phyloP scores from a whole-genome alignment of 2,113 vertebrate genomes.

The Hippocampus guttulatus region DNA sequence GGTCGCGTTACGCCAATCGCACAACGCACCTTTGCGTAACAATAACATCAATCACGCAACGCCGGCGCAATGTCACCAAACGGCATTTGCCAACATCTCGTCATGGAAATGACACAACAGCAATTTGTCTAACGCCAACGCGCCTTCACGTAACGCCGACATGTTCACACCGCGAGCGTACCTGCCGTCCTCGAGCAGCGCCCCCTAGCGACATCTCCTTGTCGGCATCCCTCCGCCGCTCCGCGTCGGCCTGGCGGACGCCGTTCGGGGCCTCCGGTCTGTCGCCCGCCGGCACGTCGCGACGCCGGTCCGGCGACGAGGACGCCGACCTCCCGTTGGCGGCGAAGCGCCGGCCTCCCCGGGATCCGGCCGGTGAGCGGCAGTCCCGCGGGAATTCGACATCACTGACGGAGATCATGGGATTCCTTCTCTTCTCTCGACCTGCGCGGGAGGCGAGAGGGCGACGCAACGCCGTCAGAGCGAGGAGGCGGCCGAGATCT shows the following conservation, averaged over 20 bases:
- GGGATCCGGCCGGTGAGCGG: constrained; percentile 78
- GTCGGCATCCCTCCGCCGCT: constrained; percentile 87
- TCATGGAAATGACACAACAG: too few relatives aligned
- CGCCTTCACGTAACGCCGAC: too few relatives aligned
- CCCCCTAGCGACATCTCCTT: constrained; percentile 76
- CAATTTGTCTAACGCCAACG: too few relatives aligned
- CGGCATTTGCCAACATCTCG: too few relatives aligned
- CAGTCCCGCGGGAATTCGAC: constrained; percentile 92
- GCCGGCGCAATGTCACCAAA: too few relatives aligned
- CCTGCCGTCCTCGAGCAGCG: constrained; percentile 49
- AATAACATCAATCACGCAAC: too few relatives aligned
- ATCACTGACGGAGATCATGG: constrained; percentile 96
- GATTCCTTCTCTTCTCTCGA: constrained; percentile 85
- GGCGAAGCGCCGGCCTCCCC: constrained; percentile 84
- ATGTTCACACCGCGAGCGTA: constrained; percentile 3
- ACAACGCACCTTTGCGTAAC: too few relatives aligned
- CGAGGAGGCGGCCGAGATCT: constrained; percentile 3
- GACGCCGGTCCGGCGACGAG: constrained; percentile 83
- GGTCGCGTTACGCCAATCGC: constrained; percentile 34
- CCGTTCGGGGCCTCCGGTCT: constrained; percentile 91
- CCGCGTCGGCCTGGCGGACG: constrained; percentile 88
- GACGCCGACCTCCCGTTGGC: constrained; percentile 85
- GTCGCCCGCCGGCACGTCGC: constrained; percentile 86
- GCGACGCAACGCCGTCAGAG: too few relatives aligned
- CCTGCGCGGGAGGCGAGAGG: constrained; percentile 62